Base-by-base conservation (phyloP, 2,113 vertebrate species). In the Scartelaos histophorus region DNA sequence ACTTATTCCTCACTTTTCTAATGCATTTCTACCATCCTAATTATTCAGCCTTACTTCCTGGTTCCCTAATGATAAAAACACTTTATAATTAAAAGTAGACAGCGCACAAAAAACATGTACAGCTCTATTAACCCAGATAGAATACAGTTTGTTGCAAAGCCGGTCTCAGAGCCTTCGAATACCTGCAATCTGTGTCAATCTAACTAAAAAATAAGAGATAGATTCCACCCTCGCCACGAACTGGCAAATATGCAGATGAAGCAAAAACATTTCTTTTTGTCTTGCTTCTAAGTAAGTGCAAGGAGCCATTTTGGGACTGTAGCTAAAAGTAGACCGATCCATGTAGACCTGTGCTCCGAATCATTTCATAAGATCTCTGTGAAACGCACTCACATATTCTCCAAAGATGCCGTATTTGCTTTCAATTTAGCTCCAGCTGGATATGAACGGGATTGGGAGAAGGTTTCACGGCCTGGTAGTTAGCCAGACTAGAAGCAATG, bases 391-490 rank as follows among this genome's bases (percentile, higher is more conserved):
- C 17, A 45, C 65, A 58, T 54, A 58, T 60, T 58, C 71, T 11
- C 17, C 45, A 65, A 19, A 17, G 38, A 6, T 7, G 67, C 45
- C 58, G 38, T 34, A 69, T 75, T 81, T 51, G 53, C 56, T 75
- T 60, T 74, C n/a, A 3, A 66, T 69, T 79, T 67, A 25, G 35
- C 0, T 29, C 58, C 51, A 57, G 69, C 47, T 76, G 64, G 53
- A 54, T 76, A 60, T 66, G 54, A 66, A 74, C 34, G 71, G 66
- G 61, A 81, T 62, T 66, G 53, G 45, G 25, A 29, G 13, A 66
- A 45, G 45, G 67, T 71, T 82, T 81, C 70, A 77, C 71, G 66
- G 69, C 7, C 68, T 83, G 82, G 83, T 79, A 71, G 62, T 61
- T 60, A 67, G 67, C 74, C 81, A 73, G 45, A 80, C 70, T 60